Conservation (phyloP, 1,140 invertebrate species). For the Drosophila kikkawai region DNA sequence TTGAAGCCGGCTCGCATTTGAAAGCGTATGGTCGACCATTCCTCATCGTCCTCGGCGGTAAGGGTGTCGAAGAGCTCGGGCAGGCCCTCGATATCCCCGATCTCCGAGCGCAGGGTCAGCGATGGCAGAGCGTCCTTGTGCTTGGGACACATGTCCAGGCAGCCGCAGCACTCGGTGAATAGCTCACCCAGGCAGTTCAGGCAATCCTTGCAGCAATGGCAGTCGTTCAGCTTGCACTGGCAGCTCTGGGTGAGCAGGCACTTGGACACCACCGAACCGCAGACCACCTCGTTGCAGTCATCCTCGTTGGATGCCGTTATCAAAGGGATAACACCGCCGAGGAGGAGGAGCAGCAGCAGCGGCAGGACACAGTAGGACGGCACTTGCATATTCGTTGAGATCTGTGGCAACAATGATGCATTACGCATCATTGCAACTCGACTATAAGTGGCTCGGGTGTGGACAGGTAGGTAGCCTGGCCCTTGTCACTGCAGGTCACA, state of each 20-base stretch:
- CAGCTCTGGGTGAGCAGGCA: slow-evolving; percentile 98
- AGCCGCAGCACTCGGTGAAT: slow-evolving; percentile 97
- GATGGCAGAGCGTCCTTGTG: slow-evolving; percentile 90
- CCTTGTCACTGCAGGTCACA: slow-evolving; percentile 1
- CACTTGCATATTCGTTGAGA: slow-evolving; percentile 28
- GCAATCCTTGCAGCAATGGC: slow-evolving; percentile 96
- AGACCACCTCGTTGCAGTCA: slow-evolving; percentile 80
- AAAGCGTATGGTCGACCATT: slow-evolving; percentile 93
- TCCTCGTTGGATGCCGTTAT: slow-evolving; percentile 46
- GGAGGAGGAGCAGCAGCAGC: background rate
- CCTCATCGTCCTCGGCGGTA: slow-evolving; percentile 91
- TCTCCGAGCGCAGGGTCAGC: slow-evolving; percentile 92
- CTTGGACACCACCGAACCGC: slow-evolving; percentile 95
- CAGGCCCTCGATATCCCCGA: slow-evolving; percentile 93
- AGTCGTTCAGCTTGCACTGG: slow-evolving; percentile 96
- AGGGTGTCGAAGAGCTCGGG: slow-evolving; percentile 93
- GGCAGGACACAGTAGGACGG: background rate
- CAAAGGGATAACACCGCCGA: background rate
- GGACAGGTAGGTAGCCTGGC: slow-evolving; percentile 19
- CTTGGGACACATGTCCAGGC: slow-evolving; percentile 96
- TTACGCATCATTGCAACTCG: background rate
- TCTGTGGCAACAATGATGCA: slow-evolving; percentile 29
- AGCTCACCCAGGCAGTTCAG: slow-evolving; percentile 94
- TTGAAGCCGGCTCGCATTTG: slow-evolving; percentile 78
- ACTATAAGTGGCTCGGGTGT: slow-evolving; percentile 30